phyloP scores from a whole-genome alignment of 1,140 invertebrate species.

The Proales similis region DNA sequence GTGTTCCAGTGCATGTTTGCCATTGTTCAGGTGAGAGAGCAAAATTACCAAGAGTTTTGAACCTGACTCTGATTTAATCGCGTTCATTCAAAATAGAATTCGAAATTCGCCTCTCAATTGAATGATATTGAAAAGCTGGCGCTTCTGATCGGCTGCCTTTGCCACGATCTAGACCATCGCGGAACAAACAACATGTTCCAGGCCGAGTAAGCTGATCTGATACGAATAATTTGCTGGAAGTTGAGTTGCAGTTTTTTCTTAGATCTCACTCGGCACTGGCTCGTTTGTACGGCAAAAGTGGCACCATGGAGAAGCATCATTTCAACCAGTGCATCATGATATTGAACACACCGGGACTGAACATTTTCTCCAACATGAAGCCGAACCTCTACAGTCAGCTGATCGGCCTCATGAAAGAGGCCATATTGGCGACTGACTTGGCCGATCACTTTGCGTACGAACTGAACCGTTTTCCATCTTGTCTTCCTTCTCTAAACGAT shows the following conservation, averaged over 20 bases:
- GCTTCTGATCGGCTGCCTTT: constrained; percentile 49
- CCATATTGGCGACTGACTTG: constrained; percentile 46
- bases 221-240: constrained; percentile 41
- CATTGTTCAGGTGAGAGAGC: constrained; percentile 58
- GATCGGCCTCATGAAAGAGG: constrained; percentile 41
- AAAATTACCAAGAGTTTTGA: background rate
- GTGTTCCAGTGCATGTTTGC: constrained; percentile 43
- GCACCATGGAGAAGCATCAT: constrained; percentile 46
- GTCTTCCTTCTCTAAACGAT: background rate
- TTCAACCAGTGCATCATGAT: constrained; percentile 44
- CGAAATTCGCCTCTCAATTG: constrained; percentile 39
- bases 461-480: background rate
- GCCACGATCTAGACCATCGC: constrained; percentile 53
- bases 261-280: constrained; percentile 43
- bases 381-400: constrained; percentile 41
- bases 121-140: constrained; percentile 46
- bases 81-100: constrained; percentile 10
- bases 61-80: background rate
- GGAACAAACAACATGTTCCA: constrained; percentile 54
- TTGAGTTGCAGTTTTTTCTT: constrained; percentile 44
- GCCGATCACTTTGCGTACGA: constrained; percentile 42
- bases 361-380: constrained; percentile 43
- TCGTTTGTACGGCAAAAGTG: constrained; percentile 42
- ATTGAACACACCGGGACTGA: constrained; percentile 41
- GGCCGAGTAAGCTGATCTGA: constrained; percentile 43